Evolutionary conservation across 2,888 invertebrate genomes (phyloP).

Genomic region (Neoitamus cyanurus): DNA sequence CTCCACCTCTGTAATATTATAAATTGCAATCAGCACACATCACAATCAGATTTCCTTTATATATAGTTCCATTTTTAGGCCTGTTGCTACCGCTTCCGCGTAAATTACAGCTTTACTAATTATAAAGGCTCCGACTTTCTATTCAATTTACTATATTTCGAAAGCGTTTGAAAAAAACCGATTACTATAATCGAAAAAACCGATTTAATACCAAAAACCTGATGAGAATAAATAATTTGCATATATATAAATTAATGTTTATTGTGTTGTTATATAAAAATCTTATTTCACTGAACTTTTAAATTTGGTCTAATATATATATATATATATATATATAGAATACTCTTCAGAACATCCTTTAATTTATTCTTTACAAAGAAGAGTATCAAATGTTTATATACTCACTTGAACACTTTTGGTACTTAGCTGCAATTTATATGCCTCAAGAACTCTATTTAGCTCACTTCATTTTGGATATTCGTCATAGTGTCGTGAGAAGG

Average conservation of each 20-base stretch:
- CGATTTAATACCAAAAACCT: background rate
- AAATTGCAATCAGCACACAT: too few relatives aligned
- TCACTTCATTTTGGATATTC: slow-evolving; percentile 31
- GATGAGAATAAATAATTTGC: background rate
- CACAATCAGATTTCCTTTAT: too few relatives aligned
- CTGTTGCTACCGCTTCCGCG: too few relatives aligned
- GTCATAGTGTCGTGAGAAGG: slow-evolving; percentile 50
- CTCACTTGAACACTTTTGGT: slow-evolving; percentile 29
- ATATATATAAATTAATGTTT: background rate
- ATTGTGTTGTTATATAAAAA: slow-evolving; percentile 42
- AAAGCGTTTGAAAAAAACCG: too few relatives aligned
- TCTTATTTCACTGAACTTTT: slow-evolving; percentile 1
- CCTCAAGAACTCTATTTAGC: slow-evolving; percentile 6
- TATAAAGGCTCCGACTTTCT: too few relatives aligned
- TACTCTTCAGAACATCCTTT: background rate
- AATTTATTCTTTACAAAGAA: slow-evolving; percentile 17
- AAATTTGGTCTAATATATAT: background rate
- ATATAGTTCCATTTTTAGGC: too few relatives aligned
- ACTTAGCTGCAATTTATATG: slow-evolving; percentile 5
- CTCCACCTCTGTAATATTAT: too few relatives aligned
- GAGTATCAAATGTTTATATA: slow-evolving; percentile 32
- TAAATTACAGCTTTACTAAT: too few relatives aligned
- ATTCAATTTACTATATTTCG: too few relatives aligned
- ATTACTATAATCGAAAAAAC: too few relatives aligned
- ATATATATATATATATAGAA: too few relatives aligned